phyloP scores from a whole-genome alignment of 2,888 invertebrate species.

The Melolontha melolontha region DNA sequence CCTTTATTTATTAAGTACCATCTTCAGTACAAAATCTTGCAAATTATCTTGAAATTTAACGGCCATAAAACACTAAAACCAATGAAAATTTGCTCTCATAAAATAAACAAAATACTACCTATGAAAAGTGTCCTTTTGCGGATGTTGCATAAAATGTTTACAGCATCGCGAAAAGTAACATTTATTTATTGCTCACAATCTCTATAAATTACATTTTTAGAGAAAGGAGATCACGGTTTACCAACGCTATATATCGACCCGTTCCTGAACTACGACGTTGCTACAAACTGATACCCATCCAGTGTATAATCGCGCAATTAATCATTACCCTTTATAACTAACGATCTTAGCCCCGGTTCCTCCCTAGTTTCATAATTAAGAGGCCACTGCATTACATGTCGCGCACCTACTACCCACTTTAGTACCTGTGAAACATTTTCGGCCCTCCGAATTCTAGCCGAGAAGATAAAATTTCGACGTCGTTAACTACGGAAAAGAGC shows the following conservation, averaged over 20 bases:
- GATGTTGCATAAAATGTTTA: too few relatives aligned
- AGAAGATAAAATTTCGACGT: slow-evolving; percentile 16
- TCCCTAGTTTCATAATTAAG: slow-evolving; percentile 53
- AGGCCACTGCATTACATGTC: slow-evolving; percentile 44
- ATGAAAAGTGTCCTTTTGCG: too few relatives aligned
- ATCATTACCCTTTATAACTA: slow-evolving; percentile 55
- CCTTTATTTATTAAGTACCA: too few relatives aligned
- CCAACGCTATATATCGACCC: slow-evolving; percentile 26
- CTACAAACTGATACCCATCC: slow-evolving; percentile 56
- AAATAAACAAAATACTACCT: too few relatives aligned
- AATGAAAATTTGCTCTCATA: too few relatives aligned
- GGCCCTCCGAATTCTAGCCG: background rate
- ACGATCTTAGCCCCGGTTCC: slow-evolving; percentile 51
- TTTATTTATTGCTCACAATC: too few relatives aligned
- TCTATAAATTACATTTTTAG: too few relatives aligned
- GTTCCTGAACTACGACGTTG: slow-evolving; percentile 9
- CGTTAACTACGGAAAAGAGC: slow-evolving; percentile 10
- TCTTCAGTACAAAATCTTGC: too few relatives aligned
- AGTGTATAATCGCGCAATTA: slow-evolving; percentile 55
- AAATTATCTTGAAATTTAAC: too few relatives aligned
- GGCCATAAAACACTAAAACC: too few relatives aligned
- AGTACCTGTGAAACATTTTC: slow-evolving; percentile 1
- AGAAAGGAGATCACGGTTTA: background rate
- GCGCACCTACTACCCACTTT: background rate
- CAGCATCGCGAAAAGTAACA: too few relatives aligned